These are phyloP conservation scores for Lasioglossum morio DNA, from an alignment of 2,888 invertebrate genomes.

Conservation along the genomic window DNA sequence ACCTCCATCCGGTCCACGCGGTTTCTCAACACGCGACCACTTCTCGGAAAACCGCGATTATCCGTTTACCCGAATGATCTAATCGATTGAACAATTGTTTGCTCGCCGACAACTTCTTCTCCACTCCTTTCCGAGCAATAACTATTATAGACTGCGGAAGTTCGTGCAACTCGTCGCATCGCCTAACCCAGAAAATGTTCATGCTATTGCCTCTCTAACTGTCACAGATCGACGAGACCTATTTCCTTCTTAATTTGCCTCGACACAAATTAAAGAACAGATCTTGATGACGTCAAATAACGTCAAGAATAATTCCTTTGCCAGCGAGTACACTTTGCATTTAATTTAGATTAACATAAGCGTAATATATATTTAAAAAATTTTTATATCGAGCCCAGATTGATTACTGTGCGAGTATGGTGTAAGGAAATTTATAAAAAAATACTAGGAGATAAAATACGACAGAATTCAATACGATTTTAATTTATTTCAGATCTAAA, in stretches of 20 bases:
- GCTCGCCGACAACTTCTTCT: background rate
- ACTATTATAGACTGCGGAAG: background rate
- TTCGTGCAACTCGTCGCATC: background rate
- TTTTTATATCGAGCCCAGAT: background rate
- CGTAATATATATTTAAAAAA: too few relatives aligned
- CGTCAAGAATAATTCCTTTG: too few relatives aligned
- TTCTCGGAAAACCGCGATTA: conserved; percentile 64
- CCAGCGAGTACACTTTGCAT: background rate
- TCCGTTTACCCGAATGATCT: conserved; percentile 32
- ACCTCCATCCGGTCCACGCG: conserved; percentile 59
- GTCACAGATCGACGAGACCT: background rate
- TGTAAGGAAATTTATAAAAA: too few relatives aligned
- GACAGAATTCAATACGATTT: too few relatives aligned
- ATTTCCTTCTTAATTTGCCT: background rate
- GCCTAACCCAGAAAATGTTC: background rate
- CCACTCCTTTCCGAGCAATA: background rate
- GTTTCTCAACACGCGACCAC: conserved; percentile 62
- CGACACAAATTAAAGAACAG: too few relatives aligned
- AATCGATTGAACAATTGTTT: conserved; percentile 31
- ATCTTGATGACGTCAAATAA: too few relatives aligned
- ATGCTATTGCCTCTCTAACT: background rate
- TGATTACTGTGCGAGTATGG: background rate
- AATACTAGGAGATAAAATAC: too few relatives aligned
- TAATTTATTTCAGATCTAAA: too few relatives aligned
- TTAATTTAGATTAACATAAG: background rate